These are phyloP conservation scores for Cataglyphis hispanica DNA, from an alignment of 1,140 invertebrate genomes.

Conservation along the genomic window DNA sequence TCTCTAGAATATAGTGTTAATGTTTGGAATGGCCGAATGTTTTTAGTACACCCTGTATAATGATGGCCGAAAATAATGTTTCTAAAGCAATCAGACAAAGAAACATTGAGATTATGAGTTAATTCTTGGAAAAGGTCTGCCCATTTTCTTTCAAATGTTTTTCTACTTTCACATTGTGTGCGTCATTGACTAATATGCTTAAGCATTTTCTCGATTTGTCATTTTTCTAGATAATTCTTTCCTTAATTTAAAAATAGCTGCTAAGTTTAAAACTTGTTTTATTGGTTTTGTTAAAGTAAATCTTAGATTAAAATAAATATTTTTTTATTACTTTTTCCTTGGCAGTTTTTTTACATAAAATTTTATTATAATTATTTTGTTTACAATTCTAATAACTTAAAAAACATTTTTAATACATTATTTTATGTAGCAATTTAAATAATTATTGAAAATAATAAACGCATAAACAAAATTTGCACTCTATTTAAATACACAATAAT, in stretches of 20 bases:
- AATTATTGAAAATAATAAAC: constrained; percentile 33
- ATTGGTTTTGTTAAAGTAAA: no score
- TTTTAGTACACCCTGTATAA: neutral
- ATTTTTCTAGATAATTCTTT: neutral
- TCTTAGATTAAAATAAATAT: no score
- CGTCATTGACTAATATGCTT: neutral
- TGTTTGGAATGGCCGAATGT: no score
- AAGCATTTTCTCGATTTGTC: neutral
- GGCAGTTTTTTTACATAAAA: no score
- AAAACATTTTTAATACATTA: neutral
- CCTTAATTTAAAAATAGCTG: no score
- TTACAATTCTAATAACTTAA: neutral
- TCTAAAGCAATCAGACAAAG: neutral
- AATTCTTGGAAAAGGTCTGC: neutral
- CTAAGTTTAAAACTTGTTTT: no score
- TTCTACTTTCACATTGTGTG: neutral
- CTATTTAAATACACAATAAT: neutral
- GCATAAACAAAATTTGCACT: neutral
- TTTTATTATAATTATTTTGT: neutral
- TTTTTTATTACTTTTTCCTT: no score
- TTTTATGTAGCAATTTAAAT: neutral
- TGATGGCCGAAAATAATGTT: neutral
- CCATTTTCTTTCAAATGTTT: neutral
- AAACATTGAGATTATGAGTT: neutral
- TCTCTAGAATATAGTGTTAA: no score